phyloP scores from a whole-genome alignment of 1,140 invertebrate genomes.

The Anoplophora glabripennis region DNA sequence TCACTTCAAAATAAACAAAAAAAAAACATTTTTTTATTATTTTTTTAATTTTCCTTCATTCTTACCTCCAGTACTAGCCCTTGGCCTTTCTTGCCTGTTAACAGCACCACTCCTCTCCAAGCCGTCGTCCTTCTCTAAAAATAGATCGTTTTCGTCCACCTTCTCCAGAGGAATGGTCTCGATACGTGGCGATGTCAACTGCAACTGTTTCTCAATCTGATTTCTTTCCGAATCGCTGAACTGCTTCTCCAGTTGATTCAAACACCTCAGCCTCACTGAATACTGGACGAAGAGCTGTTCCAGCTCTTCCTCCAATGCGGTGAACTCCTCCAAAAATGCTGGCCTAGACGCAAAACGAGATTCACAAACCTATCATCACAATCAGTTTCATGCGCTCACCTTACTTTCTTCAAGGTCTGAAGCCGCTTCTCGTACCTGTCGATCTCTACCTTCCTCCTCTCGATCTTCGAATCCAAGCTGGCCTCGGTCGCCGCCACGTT shows the following conservation, averaged over 20 bases:
- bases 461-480: constrained; percentile 87
- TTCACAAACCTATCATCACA: background rate
- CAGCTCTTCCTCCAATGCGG: constrained; percentile 83
- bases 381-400: constrained; percentile 51
- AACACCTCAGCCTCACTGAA: constrained; percentile 80
- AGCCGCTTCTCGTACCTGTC: constrained; percentile 91
- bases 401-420: constrained; percentile 89
- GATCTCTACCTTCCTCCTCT: constrained; percentile 83
- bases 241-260: constrained; percentile 77
- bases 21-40: background rate
- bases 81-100: constrained; percentile 39
- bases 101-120: constrained; percentile 25
- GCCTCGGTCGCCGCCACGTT: constrained; percentile 83
- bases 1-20: background rate
- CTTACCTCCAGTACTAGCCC: constrained; percentile 41
- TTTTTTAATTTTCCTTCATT: background rate
- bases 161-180: constrained; percentile 42
- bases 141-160: constrained; percentile 24
- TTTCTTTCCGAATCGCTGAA: constrained; percentile 67
- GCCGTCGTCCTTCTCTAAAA: constrained; percentile 25
- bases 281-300: constrained; percentile 84
- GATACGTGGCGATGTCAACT: constrained; percentile 34
- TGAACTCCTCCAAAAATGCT: constrained; percentile 96
- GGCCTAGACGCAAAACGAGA: constrained; percentile 62
- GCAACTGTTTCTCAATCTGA: constrained; percentile 41